These are phyloP conservation scores for Drosophila vallismaia DNA, from an alignment of 2,888 invertebrate species.

Conservation along the genomic window DNA sequence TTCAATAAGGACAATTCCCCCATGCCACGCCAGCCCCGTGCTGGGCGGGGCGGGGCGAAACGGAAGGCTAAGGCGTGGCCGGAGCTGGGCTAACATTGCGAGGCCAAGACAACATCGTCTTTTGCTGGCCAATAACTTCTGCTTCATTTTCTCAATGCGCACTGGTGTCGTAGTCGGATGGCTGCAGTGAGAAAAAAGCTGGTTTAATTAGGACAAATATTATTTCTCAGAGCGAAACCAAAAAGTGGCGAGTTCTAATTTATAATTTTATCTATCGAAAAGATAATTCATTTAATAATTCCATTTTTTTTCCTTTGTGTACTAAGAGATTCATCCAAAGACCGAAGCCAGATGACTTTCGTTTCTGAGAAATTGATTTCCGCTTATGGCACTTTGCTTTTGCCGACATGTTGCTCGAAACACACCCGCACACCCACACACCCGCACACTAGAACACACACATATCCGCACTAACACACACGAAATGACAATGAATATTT, in stretches of 20 bases:
- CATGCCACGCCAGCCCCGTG: conserved; percentile 14
- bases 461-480: background rate
- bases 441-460: background rate
- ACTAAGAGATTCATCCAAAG: conserved; percentile 35
- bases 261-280: no score
- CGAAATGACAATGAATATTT: conserved; percentile 47
- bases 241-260: no score
- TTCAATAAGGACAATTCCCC: conserved; percentile 71
- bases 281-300: no score
- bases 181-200: background rate
- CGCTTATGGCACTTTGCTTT: conserved; percentile 77
- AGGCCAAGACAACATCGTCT: conserved; percentile 56
- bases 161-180: conserved; percentile 29
- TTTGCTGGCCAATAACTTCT: conserved; percentile 67
- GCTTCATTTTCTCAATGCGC: conserved; percentile 51
- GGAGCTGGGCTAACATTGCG: conserved; percentile 48
- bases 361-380: conserved; percentile 71
- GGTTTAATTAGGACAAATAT: no score
- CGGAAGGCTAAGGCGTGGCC: conserved; percentile 7
- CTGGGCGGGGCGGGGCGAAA: background rate
- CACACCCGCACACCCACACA: conserved; percentile 1
- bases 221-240: no score
- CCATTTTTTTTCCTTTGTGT: background rate
- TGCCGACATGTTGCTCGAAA: conserved; percentile 63
- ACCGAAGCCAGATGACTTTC: conserved; percentile 56